A percentile compares a stretch with the other conserved stretches of the same genome.
phyloP scores from a whole-genome alignment of 2,113 vertebrate genomes.

The Electrona antarctica region DNA sequence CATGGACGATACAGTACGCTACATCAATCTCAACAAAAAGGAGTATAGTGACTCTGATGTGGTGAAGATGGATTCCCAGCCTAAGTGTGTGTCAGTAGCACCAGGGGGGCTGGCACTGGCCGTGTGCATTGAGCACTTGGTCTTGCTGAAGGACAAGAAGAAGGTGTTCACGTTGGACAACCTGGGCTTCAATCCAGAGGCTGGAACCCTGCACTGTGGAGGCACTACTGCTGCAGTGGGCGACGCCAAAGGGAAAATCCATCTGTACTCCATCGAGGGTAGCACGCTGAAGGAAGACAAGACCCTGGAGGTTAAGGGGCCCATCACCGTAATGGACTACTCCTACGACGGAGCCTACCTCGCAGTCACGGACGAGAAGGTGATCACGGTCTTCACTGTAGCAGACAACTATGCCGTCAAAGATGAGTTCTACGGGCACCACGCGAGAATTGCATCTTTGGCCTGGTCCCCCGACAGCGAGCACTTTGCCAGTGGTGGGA shows the following conservation, averaged over 20 bases:
- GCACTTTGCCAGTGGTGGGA: slow-evolving; percentile 94
- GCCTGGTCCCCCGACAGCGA: slow-evolving; percentile 96
- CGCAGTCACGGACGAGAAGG: slow-evolving; percentile 87
- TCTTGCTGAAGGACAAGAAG: slow-evolving; percentile 92
- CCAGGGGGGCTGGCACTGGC: slow-evolving; percentile 84
- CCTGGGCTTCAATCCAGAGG: slow-evolving; percentile 86
- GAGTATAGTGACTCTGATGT: slow-evolving; percentile 92
- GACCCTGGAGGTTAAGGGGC: slow-evolving; percentile 79
- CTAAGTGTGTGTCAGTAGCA: slow-evolving; percentile 86
- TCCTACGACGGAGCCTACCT: slow-evolving; percentile 92
- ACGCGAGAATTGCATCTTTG: slow-evolving; percentile 90
- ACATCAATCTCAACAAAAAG: slow-evolving; percentile 79
- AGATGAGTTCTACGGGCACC: slow-evolving; percentile 89
- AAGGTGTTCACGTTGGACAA: slow-evolving; percentile 87
- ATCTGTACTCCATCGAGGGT: slow-evolving; percentile 87
- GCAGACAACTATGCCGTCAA: slow-evolving; percentile 88
- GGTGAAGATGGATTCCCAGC: slow-evolving; percentile 93
- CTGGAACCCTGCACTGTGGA: slow-evolving; percentile 84
- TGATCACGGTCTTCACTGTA: slow-evolving; percentile 85
- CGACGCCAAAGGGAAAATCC: slow-evolving; percentile 85
- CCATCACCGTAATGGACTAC: slow-evolving; percentile 87
- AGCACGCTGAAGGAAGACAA: slow-evolving; percentile 85
- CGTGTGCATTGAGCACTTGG: slow-evolving; percentile 91
- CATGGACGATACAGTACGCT: slow-evolving; percentile 97
- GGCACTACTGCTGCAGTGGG: slow-evolving; percentile 88